These are phyloP conservation scores for Lasioglossum albipes DNA, from an alignment of 1,140 invertebrate species.

Conservation along the genomic window DNA sequence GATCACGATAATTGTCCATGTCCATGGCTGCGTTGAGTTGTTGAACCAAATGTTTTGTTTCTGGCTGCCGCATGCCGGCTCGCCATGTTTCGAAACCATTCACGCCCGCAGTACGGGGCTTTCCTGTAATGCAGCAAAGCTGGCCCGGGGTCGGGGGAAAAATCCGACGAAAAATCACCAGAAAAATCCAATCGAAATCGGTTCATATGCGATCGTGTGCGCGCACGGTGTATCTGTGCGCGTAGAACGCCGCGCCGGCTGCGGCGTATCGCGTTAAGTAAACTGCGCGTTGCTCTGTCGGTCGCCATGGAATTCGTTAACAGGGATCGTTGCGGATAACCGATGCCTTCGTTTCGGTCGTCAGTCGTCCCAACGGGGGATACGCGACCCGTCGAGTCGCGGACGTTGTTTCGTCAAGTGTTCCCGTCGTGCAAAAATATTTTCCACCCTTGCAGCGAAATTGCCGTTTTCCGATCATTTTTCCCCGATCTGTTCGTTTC, in stretches of 20 bases:
- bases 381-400: too few relatives aligned
- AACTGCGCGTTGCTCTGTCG: slow-evolving; percentile 6
- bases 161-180: neutral
- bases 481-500: too few relatives aligned
- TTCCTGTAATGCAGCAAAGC: neutral
- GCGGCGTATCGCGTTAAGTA: slow-evolving; percentile 7
- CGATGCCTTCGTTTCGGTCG: neutral
- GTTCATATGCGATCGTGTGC: too few relatives aligned
- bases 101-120: neutral
- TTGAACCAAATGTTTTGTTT: slow-evolving; percentile 2
- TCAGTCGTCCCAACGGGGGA: too few relatives aligned
- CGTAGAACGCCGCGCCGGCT: neutral
- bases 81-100: neutral
- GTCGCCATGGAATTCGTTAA: slow-evolving; percentile 23
- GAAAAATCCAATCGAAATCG: slow-evolving; percentile 4
- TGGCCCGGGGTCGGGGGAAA: neutral
- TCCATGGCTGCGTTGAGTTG: neutral
- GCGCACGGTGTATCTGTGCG: too few relatives aligned
- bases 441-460: too few relatives aligned
- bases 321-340: slow-evolving; percentile 32
- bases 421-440: too few relatives aligned
- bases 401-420: too few relatives aligned
- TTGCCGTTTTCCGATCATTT: too few relatives aligned
- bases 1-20: slow-evolving; percentile 3
- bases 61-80: too few relatives aligned